Evolutionary conservation across 2,888 invertebrate species (phyloP), one percentile per base, ranked within the genome.

Genomic region (Oxytorus armatus): DNA sequence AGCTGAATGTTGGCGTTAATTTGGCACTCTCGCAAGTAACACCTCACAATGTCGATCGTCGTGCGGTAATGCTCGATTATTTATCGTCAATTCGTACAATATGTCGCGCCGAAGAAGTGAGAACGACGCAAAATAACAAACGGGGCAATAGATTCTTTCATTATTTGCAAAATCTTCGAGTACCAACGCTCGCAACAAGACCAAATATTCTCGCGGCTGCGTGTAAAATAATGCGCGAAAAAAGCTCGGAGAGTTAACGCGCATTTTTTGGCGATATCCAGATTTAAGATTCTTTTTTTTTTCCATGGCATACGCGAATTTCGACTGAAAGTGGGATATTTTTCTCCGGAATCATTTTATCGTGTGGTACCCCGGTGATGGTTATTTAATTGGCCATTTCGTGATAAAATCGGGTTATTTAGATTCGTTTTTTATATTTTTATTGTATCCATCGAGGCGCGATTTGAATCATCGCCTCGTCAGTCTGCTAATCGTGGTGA

Each of bases 101-200:
- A 72, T 95, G 96, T 83, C 94, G 96, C 82, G 92, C 94, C 49
- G 97, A 97, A 89, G 94, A 94, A 84, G 86, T 86, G 11, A 94
- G 95, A 86, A 93, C 94, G 36, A 93, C 94, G 57, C 90, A 88
- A 25, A 95, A 93, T 85, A 92, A 89, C 0, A 96, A 96, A 88
- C 93, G 96, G 79, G 94, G 95, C 80, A 96, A 95, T 87, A 93
- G 97, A 73, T 97, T 96, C 92, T 96, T 95, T 91, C 96, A 96
- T 90, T 96, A 97, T 92, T 93, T 97, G n/a, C 94, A 95, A 84
- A 94, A 94, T 61, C 89, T 94, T 75, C 93, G 93, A 87, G 33
- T 88, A 36, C 83, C 88, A 5, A 16, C 82, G 0, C 77, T 81
- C 3, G 84, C 84, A 7, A 81, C 82, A 2, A 87, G 85, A n/a